Base-by-base conservation (phyloP, 2,888 invertebrate genomes). In the Mesorhabditis spiculigera region DNA sequence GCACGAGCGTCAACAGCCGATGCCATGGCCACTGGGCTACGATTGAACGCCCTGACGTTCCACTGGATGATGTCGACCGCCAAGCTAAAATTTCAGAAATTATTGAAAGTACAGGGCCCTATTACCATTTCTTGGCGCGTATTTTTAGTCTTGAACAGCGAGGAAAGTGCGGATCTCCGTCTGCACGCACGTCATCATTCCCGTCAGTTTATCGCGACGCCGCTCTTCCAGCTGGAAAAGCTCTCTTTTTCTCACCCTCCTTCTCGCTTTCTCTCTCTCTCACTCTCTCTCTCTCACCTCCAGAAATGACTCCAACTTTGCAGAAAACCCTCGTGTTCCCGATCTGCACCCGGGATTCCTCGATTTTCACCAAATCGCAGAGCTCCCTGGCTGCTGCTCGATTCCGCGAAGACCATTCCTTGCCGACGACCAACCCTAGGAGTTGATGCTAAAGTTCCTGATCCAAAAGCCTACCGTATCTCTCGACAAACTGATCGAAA, bases 401-500 rank as follows among this genome's bases (percentile, higher is more conserved):
- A 13, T n/a, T 50, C 58, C n/a, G 8, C n/a, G 8, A 13, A 10
- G 58, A n/a, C 8, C 8, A 50, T n/a, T 50, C n/a, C 58, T 50
- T 10, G 8, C n/a, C 1, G 58, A 10, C n/a, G 58, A 50, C 10
- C 8, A 50, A 2, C n/a, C n/a, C 58, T 50, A 50, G n/a, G 58
- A 50, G 58, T 50, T 50, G 8, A 50, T 13, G n/a, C 8, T 50
- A 50, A 50, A 50, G 58, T 50, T n/a, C 8, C 8, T 50, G n/a
- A 50, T 41, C 43, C 41, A 50, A 13, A 50, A 50, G 0, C 58
- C 58, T 71, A 13, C 74, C 74, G 63, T 91, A 97, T 94, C 97
- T 93, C 89, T 95, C 93, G 89, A 96, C 95, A 92, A 98, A 98
- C 90, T 98, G 97, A 84, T 95, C 93, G 90, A 97, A 98, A 85